These are phyloP conservation scores for Odocoileus virginianus DNA, from an alignment of 2,113 vertebrate genomes.

Conservation along the genomic window DNA sequence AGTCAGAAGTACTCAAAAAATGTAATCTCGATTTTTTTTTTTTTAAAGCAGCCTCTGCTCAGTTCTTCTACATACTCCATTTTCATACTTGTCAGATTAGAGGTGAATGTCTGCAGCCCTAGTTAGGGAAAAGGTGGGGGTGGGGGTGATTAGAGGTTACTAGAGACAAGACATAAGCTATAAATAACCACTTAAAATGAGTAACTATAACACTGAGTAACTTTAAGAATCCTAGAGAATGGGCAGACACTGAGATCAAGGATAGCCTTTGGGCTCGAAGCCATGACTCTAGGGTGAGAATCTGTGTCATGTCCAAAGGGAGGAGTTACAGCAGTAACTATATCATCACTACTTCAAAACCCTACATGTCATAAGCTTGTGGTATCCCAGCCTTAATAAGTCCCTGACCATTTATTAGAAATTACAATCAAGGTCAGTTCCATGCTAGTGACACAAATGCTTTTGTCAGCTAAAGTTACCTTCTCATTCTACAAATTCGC, in stretches of 20 bases:
- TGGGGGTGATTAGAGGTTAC: not conserved
- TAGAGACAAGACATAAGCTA: not conserved
- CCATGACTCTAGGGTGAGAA: not conserved
- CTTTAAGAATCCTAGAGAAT: not conserved
- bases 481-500: not conserved
- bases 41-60: not conserved
- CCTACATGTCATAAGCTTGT: too few relatives aligned
- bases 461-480: not conserved
- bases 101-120: not conserved
- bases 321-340: not conserved
- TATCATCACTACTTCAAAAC: not conserved
- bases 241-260: not conserved
- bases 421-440: not conserved
- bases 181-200: not conserved
- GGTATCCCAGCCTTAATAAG: not conserved
- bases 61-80: not conserved
- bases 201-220: not conserved
- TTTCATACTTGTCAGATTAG: not conserved
- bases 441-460: not conserved
- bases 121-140: not conserved
- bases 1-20: not conserved
- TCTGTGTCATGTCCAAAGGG: not conserved
- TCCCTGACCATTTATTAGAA: not conserved
- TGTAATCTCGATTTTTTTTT: not conserved
- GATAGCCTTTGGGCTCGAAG: not conserved